Evolutionary conservation across 2,113 vertebrate species (phyloP), one percentile per base, ranked within the genome.

Genomic region (Rafetus swinhoei): DNA sequence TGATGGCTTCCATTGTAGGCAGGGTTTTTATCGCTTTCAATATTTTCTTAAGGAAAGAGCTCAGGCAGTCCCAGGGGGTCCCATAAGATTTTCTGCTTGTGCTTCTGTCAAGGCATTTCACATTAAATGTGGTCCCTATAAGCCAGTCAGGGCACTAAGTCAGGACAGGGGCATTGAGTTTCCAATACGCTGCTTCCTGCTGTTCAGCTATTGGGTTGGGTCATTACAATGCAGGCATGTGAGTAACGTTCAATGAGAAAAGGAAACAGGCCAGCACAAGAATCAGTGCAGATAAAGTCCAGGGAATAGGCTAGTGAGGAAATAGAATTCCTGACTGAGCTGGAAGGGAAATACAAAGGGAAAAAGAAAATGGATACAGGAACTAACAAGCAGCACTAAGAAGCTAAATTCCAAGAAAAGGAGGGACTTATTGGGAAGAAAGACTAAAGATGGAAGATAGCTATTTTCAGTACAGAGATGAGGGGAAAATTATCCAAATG

Each of bases 251-350:
- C 93, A 95, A 95, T 92, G 94, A 72, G 93, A 94, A 96, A 76
- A 94, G 96, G 90, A 97, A 94, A 94, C 84, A 80, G 89, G 90
- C 95, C 96, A 96, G 93, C 96, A 93, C 88, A 65, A 94, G 94
- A 65, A 92, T 11, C 22, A 52, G 91, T 62, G 82, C 88, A 89
- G 93, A 65, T 90, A 94, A 95, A 93, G 80, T 82, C 2, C 65
- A 60, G 80, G 85, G 60, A 86, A 89, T 85, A 79, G 86, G 85
- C 88, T 53, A 95, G 55, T 79, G 85, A 77, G 83, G 79, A 79
- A 82, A 95, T 90, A 83, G 56, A 15, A 87, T 35, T 27, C 4
- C 32, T 45, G 74, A 57, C 27, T 24, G 19, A 81, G 35, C 25
- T 39, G 92, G n/a, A 90, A 91, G 94, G 92, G 93, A 94, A 92